These are phyloP conservation scores for Circaetus gallicus DNA, from an alignment of 2,113 vertebrate genomes.

Conservation along the genomic window DNA sequence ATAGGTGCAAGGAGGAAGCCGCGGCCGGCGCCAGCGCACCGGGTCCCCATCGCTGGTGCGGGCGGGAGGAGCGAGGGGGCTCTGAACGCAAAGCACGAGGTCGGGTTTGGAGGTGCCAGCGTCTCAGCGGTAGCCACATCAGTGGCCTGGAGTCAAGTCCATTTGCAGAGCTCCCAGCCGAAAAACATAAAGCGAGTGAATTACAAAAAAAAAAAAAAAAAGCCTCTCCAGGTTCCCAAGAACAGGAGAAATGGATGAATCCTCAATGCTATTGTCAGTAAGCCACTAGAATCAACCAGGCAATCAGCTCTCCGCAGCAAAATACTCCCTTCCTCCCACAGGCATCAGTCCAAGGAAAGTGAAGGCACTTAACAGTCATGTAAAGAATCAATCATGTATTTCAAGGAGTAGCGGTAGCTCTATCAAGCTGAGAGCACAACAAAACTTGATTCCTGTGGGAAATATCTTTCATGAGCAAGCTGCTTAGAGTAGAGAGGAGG, in stretches of 20 bases:
- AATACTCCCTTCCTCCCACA: conserved; percentile 63
- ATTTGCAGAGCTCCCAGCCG: background rate
- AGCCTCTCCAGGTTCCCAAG: background rate
- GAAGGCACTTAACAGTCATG: conserved; percentile 59
- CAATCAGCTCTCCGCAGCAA: conserved; percentile 43
- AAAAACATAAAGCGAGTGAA: background rate
- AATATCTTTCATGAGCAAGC: conserved; percentile 51
- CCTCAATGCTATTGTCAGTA: conserved; percentile 37
- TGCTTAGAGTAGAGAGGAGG: conserved; percentile 18
- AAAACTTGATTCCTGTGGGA: conserved; percentile 61
- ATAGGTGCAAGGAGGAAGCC: background rate
- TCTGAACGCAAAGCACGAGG: background rate
- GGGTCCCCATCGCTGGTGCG: rapidly evolving
- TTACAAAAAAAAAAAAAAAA: background rate
- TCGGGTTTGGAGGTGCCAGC: background rate
- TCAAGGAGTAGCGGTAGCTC: conserved; percentile 44
- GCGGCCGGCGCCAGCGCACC: rapidly evolving
- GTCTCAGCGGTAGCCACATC: background rate
- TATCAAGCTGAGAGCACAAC: conserved; percentile 57
- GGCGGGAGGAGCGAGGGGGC: rapidly evolving
- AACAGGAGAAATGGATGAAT: background rate
- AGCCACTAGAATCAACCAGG: conserved; percentile 46
- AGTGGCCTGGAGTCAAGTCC: background rate
- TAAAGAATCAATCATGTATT: conserved; percentile 69
- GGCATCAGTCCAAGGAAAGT: conserved; percentile 58